Percentiles rank a stretch among this genome's conserved stretches.
Evolutionary conservation across 2,888 invertebrate species (phyloP).

Genomic region (Lasioglossum villosulum): DNA sequence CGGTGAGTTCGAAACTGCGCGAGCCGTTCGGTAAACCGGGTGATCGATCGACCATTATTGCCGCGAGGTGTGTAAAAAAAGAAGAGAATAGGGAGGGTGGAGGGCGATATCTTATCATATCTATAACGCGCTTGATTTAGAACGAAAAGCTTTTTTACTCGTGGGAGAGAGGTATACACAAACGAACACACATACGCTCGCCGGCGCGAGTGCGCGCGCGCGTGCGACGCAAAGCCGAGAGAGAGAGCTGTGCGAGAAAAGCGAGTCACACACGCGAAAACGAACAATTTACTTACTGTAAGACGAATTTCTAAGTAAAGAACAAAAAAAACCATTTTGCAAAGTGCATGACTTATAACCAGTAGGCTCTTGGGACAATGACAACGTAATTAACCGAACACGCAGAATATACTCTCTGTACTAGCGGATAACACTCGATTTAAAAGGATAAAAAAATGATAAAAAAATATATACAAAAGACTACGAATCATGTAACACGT

Average conservation of each 20-base stretch:
- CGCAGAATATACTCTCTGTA: slow-evolving; percentile 65
- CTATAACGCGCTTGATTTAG: slow-evolving; percentile 80
- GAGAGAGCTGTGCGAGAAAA: neutral
- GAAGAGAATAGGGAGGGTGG: neutral
- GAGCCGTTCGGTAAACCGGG: slow-evolving; percentile 40
- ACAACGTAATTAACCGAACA: slow-evolving; percentile 56
- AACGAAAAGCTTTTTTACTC: slow-evolving; percentile 77
- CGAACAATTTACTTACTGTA: slow-evolving; percentile 56
- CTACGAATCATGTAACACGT: slow-evolving; percentile 73
- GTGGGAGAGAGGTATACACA: slow-evolving; percentile 48
- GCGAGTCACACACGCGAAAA: slow-evolving; percentile 22
- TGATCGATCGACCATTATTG: slow-evolving; percentile 61
- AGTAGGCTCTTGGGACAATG: slow-evolving; percentile 62
- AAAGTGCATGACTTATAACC: slow-evolving; percentile 67
- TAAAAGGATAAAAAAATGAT: slow-evolving; percentile 34
- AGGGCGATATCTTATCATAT: slow-evolving; percentile 74
- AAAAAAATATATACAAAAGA: slow-evolving; percentile 67
- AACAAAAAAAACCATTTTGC: slow-evolving; percentile 64
- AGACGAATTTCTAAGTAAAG: slow-evolving; percentile 72
- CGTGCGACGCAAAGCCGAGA: neutral
- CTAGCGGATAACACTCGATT: slow-evolving; percentile 70
- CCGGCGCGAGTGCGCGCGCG: neutral
- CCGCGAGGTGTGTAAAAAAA: slow-evolving; percentile 47
- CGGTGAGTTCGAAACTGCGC: slow-evolving; percentile 35
- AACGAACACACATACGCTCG: neutral